Evolutionary conservation across 1,140 invertebrate species (phyloP).

Genomic region (Aphidius gifuensis): DNA sequence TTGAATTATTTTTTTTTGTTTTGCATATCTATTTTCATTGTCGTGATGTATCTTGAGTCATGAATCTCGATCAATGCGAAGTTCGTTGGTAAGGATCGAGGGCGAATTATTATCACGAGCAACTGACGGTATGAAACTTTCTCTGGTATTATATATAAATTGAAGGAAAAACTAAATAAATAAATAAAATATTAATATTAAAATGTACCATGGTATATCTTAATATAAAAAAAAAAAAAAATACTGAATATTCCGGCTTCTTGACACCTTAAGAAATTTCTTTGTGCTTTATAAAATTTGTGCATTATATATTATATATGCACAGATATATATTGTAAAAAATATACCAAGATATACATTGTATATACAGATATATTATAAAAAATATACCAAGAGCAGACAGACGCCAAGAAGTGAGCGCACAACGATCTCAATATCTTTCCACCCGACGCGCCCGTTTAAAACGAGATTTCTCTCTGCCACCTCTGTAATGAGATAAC

Average conservation of each 20-base stretch:
- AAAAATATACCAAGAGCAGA: neutral
- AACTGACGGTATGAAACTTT: conserved; percentile 26
- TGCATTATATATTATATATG: too few relatives aligned
- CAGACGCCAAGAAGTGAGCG: conserved; percentile 6
- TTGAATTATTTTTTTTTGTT: neutral
- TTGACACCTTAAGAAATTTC: too few relatives aligned
- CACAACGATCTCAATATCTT: conserved; percentile 20
- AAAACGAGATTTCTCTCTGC: conserved; percentile 15
- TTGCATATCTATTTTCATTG: conserved; percentile 7
- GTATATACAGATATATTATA: too few relatives aligned
- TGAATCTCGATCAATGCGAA: conserved; percentile 43
- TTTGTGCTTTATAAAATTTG: too few relatives aligned
- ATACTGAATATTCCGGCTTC: too few relatives aligned
- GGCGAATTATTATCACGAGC: conserved; percentile 30
- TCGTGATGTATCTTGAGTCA: conserved; percentile 35
- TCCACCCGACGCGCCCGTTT: conserved; percentile 11
- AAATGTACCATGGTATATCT: too few relatives aligned
- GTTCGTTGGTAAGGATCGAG: conserved; percentile 37
- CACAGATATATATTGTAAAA: neutral
- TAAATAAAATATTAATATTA: too few relatives aligned
- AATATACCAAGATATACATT: too few relatives aligned
- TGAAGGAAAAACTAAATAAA: conserved; percentile 14
- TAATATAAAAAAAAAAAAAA: too few relatives aligned
- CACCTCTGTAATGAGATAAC: neutral
- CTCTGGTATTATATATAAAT: conserved; percentile 25